Percentiles rank a stretch among this genome's conserved stretches.
Conservation (phyloP, 2,888 invertebrate genomes). For the Chloroclystis v-ata region DNA sequence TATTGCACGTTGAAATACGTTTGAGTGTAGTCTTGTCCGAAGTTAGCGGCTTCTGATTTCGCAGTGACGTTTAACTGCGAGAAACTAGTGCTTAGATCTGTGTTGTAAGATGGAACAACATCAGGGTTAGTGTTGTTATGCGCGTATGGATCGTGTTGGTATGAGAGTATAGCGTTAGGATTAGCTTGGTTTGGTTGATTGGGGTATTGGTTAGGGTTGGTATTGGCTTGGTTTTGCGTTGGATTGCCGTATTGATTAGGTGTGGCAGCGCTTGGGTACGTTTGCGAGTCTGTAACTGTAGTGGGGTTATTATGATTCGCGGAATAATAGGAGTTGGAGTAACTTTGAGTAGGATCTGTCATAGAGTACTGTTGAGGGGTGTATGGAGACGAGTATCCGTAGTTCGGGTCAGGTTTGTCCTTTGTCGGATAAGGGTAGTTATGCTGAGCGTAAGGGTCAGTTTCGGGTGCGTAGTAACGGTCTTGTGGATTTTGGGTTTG, state of each 20-base stretch:
- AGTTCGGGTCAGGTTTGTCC: constrained; percentile 53
- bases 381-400: constrained; percentile 53
- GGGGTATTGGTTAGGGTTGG: not conserved
- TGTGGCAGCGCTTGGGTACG: constrained; percentile 25
- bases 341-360: constrained; percentile 46
- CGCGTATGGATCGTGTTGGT: constrained; percentile 37
- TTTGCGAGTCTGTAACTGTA: constrained; percentile 55
- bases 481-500: constrained; percentile 51
- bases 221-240: not conserved
- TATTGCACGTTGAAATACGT: constrained; percentile 62
- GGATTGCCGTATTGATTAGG: constrained; percentile 10
- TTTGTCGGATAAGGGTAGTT: constrained; percentile 50
- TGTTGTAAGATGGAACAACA: constrained; percentile 34
- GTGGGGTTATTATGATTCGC: constrained; percentile 51
- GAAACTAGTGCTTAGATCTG: constrained; percentile 55
- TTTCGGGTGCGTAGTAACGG: constrained; percentile 53
- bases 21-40: constrained; percentile 53
- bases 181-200: constrained; percentile 24
- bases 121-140: constrained; percentile 39
- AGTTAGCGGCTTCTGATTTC: constrained; percentile 40
- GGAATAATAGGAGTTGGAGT: constrained; percentile 58
- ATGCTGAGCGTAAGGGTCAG: constrained; percentile 43
- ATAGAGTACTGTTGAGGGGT: constrained; percentile 58
- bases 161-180: constrained; percentile 14
- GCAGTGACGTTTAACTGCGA: constrained; percentile 58